These are phyloP conservation scores for Troides aeacus DNA, from an alignment of 2,888 invertebrate species.

Conservation along the genomic window DNA sequence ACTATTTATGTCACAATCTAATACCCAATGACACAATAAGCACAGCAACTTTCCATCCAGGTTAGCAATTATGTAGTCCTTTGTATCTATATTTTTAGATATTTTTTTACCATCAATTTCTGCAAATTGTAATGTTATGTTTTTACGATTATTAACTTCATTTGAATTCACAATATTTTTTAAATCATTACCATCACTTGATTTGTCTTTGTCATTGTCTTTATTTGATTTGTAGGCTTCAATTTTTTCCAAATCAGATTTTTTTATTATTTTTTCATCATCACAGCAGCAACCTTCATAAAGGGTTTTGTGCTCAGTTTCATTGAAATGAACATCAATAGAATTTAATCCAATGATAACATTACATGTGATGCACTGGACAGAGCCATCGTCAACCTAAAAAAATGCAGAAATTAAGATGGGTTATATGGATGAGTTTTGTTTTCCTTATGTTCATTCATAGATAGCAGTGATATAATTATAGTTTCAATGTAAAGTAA, in stretches of 20 bases:
- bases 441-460: too few relatives aligned
- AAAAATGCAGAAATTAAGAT: slow-evolving; percentile 27
- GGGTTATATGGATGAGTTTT: neutral
- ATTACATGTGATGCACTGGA: slow-evolving; percentile 55
- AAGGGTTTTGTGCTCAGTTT: slow-evolving; percentile 35
- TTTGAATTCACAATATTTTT: neutral
- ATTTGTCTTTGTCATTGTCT: neutral
- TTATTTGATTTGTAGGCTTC: neutral
- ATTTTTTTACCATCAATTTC: slow-evolving; percentile 25
- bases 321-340: slow-evolving; percentile 37
- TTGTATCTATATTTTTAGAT: slow-evolving; percentile 34
- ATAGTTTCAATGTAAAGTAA: too few relatives aligned
- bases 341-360: slow-evolving; percentile 34
- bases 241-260: neutral
- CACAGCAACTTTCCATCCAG: slow-evolving; percentile 36
- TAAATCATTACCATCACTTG: neutral
- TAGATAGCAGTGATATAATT: too few relatives aligned
- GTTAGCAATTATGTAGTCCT: slow-evolving; percentile 35
- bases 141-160: neutral
- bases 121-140: neutral
- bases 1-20: slow-evolving; percentile 16
- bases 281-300: slow-evolving; percentile 32
- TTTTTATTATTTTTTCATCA: neutral
- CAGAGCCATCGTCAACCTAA: slow-evolving; percentile 48
- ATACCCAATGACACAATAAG: slow-evolving; percentile 40